Evolutionary conservation across 53 echinoderm and acorn worm species (phyloP).

Genomic region (Paracentrotus lividus): DNA sequence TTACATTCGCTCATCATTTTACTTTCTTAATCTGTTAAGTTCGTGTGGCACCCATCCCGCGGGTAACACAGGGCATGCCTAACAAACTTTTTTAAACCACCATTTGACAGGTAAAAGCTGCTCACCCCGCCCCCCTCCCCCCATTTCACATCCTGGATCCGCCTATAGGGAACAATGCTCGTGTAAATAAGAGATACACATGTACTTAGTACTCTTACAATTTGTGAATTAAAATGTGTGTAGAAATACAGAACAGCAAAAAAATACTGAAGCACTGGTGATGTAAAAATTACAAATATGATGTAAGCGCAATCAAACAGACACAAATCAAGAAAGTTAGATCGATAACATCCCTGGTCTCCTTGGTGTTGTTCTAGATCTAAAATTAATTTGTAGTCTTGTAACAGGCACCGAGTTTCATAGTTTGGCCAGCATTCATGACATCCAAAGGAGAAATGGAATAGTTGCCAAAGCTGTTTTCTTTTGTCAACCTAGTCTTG

Average conservation of each 20-base stretch:
- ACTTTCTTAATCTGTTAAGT: no score
- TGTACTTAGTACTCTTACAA: neutral
- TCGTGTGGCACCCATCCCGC: no score
- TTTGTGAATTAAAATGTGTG: neutral
- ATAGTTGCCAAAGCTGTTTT: neutral
- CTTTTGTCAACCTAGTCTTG: slow-evolving; percentile 4
- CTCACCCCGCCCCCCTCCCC: no score
- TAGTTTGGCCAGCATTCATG: neutral
- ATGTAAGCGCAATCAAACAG: neutral
- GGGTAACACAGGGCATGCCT: no score
- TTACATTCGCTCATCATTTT: no score
- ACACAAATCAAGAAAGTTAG: neutral
- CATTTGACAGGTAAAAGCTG: no score
- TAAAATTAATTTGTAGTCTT: slow-evolving; percentile 6
- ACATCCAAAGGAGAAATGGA: neutral
- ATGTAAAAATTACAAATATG: neutral
- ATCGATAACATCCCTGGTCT: neutral
- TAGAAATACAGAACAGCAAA: neutral
- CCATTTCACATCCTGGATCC: no score
- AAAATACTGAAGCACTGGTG: neutral
- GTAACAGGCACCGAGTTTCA: neutral
- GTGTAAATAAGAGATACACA: neutral
- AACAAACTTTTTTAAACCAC: no score
- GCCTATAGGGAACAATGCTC: neutral
- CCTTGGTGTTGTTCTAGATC: neutral